These are phyloP conservation scores for Sinopyrophorus schimmeli DNA, from an alignment of 2,888 invertebrate species.

Conservation along the genomic window DNA sequence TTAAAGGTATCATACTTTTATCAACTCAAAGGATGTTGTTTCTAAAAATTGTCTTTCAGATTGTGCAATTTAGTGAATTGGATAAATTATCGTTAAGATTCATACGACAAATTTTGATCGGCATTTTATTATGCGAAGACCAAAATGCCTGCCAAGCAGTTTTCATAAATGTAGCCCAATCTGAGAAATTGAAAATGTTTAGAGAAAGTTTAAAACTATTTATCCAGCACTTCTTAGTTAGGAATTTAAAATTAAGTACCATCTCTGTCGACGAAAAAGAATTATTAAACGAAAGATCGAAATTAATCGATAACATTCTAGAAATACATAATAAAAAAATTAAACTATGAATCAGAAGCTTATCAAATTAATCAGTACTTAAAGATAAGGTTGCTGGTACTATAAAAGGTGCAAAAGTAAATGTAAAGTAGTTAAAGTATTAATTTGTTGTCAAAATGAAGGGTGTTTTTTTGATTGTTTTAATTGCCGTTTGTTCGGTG, in stretches of 20 bases:
- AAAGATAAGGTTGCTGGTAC: constrained; percentile 9
- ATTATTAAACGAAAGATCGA: constrained; percentile 62
- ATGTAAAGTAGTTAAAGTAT: not conserved
- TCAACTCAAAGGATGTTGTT: too few relatives aligned
- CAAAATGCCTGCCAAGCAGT: constrained; percentile 63
- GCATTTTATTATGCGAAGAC: constrained; percentile 71
- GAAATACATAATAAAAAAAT: constrained; percentile 26
- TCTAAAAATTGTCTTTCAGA: constrained; percentile 57
- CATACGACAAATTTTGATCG: constrained; percentile 75
- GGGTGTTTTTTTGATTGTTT: not conserved
- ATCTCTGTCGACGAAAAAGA: constrained; percentile 55
- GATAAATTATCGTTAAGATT: constrained; percentile 79
- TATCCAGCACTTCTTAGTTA: constrained; percentile 82
- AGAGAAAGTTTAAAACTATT: constrained; percentile 83
- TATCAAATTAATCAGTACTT: not conserved
- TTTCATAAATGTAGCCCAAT: constrained; percentile 73
- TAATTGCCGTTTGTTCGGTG: constrained; percentile 6
- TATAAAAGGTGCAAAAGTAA: constrained; percentile 1
- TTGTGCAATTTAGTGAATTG: constrained; percentile 84
- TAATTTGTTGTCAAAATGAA: constrained; percentile 8
- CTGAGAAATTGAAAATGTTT: constrained; percentile 76
- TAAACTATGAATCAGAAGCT: constrained; percentile 12
- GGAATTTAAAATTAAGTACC: constrained; percentile 61
- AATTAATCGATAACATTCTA: constrained; percentile 69
- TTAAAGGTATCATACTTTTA: constrained; percentile 69